A percentile compares a stretch with the other conserved stretches of the same genome.
These are phyloP conservation scores for Notolepis coatsorum DNA, from an alignment of 2,797 vertebrate species.

Conservation along the genomic window DNA sequence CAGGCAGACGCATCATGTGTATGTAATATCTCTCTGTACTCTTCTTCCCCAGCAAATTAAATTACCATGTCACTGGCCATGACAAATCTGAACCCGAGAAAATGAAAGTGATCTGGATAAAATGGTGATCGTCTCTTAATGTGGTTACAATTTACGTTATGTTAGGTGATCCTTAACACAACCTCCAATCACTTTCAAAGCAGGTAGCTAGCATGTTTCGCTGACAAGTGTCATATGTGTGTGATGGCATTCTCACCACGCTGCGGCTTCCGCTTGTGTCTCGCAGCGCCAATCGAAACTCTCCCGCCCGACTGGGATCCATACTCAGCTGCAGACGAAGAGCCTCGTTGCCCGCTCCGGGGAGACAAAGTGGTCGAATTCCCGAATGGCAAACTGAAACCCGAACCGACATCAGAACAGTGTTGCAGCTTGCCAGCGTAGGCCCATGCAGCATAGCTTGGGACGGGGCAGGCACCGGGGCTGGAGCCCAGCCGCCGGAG, in stretches of 20 bases:
- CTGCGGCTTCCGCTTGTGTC: constrained; percentile 77
- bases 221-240: constrained; percentile 17
- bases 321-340: constrained; percentile 89
- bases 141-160: rapidly evolving
- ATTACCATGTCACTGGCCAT: not conserved
- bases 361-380: constrained; percentile 72
- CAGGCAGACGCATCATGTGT: no score
- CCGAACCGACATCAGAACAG: constrained; percentile 87
- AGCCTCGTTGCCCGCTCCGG: constrained; percentile 75
- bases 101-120: no score
- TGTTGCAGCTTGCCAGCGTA: constrained; percentile 66
- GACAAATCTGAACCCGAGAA: not conserved
- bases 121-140: no score
- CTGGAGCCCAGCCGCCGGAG: constrained; percentile 74
- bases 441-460: constrained; percentile 52
- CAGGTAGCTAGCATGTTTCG: not conserved
- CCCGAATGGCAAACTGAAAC: constrained; percentile 84
- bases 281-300: constrained; percentile 85
- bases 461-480: constrained; percentile 63
- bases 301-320: constrained; percentile 83
- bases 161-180: not conserved
- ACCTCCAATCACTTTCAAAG: not conserved
- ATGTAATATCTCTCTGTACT: no score
- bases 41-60: not conserved
- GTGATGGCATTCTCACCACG: constrained; percentile 65